Evolutionary conservation across 2,888 invertebrate genomes (phyloP).

Genomic region (Mayetiola destructor): DNA sequence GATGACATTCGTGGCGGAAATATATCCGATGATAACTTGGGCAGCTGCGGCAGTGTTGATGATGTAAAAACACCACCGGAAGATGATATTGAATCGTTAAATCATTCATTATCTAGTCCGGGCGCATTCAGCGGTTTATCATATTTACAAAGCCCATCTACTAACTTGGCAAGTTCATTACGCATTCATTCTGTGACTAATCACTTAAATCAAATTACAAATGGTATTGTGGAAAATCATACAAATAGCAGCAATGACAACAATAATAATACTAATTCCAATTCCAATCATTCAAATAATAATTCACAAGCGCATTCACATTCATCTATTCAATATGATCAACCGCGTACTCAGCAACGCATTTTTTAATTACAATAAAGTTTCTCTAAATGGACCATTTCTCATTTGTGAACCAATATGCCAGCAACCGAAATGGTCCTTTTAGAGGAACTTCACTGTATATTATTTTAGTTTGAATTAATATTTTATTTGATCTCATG

Average conservation of each 20-base stretch:
- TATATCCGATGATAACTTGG: slow-evolving; percentile 58
- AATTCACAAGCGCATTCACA: background rate
- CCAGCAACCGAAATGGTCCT: too few relatives aligned
- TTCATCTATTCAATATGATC: too few relatives aligned
- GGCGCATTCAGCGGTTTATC: slow-evolving; percentile 52
- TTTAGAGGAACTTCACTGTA: too few relatives aligned
- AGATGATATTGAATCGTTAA: slow-evolving; percentile 41
- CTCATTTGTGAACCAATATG: too few relatives aligned
- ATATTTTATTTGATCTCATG: too few relatives aligned
- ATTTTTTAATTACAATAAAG: too few relatives aligned
- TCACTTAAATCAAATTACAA: slow-evolving; percentile 12
- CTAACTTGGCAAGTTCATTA: slow-evolving; percentile 65
- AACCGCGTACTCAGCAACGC: too few relatives aligned
- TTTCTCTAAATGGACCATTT: too few relatives aligned
- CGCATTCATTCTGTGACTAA: slow-evolving; percentile 22
- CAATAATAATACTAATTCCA: slow-evolving; percentile 10
- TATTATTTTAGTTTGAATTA: too few relatives aligned
- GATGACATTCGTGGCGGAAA: slow-evolving; percentile 25
- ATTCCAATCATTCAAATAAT: background rate
- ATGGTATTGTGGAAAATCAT: slow-evolving; percentile 9
- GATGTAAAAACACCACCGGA: slow-evolving; percentile 46
- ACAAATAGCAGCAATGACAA: slow-evolving; percentile 9
- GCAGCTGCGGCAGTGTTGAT: slow-evolving; percentile 65
- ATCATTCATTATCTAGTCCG: slow-evolving; percentile 43
- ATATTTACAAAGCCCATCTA: slow-evolving; percentile 53